phyloP scores from a whole-genome alignment of 2,113 vertebrate genomes.

The Genyomyrus donnyi region DNA sequence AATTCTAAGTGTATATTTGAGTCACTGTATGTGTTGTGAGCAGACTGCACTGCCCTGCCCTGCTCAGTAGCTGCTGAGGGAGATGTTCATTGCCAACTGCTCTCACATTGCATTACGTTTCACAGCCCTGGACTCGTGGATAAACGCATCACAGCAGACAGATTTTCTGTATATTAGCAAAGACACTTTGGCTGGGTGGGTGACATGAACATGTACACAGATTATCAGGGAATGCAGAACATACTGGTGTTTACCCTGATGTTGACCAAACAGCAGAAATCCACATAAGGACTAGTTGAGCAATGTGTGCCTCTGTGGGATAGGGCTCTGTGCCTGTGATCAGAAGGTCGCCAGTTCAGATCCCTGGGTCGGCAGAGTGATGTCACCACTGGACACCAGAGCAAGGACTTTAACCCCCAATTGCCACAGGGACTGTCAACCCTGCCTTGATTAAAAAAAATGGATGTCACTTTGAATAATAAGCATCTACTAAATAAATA shows the following conservation, averaged over 20 bases:
- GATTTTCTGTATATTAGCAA: neutral
- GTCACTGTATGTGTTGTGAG: neutral
- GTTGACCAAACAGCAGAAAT: neutral
- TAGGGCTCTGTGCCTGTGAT: neutral
- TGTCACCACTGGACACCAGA: neutral
- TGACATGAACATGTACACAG: neutral
- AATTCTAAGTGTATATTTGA: slow-evolving; percentile 41
- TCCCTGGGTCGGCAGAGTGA: neutral
- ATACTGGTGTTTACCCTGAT: neutral
- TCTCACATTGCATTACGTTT: neutral
- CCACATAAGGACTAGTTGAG: neutral
- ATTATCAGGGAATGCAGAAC: neutral
- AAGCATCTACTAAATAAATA: neutral
- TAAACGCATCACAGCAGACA: neutral
- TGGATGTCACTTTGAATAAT: neutral
- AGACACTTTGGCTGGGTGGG: neutral
- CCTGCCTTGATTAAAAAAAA: neutral
- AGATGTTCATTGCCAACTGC: neutral
- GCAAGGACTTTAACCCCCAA: neutral
- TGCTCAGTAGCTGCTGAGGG: neutral
- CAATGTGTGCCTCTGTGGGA: neutral
- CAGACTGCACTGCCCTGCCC: neutral
- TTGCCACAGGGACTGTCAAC: neutral
- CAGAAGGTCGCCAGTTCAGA: neutral
- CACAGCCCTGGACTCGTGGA: neutral